A percentile compares a stretch with the other conserved stretches of the same genome.
Evolutionary conservation across 92 coral and sea anemone genomes (phyloP).

Genomic region (Zoanthus sansibaricus): DNA sequence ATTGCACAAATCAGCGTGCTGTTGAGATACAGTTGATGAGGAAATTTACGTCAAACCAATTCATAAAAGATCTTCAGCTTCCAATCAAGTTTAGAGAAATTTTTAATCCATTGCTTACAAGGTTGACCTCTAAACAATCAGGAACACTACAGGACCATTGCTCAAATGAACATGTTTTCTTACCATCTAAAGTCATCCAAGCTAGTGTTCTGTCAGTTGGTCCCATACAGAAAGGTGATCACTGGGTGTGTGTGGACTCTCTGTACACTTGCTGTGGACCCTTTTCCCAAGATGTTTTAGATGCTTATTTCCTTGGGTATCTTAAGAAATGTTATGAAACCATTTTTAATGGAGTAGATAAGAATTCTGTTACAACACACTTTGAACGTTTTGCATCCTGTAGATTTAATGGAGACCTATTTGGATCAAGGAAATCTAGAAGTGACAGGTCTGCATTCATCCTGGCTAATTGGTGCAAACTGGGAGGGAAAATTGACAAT

Average conservation of each 20-base stretch:
- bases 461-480: constrained; percentile 54
- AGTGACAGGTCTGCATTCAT: constrained; percentile 58
- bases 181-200: constrained; percentile 23
- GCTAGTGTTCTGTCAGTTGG: constrained; percentile 40
- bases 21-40: constrained; percentile 22
- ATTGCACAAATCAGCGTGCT: constrained; percentile 16
- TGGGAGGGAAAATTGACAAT: constrained; percentile 52
- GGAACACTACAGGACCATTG: constrained; percentile 16
- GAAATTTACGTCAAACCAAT: constrained; percentile 23
- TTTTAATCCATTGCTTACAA: not conserved
- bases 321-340: constrained; percentile 54
- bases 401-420: constrained; percentile 41
- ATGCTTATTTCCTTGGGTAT: constrained; percentile 39
- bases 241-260: constrained; percentile 31
- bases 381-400: constrained; percentile 48
- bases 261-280: constrained; percentile 32
- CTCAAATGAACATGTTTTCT: not conserved
- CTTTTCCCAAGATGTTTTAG: constrained; percentile 39
- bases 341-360: constrained; percentile 61
- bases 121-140: not conserved
- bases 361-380: constrained; percentile 54
- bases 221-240: constrained; percentile 53
- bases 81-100: not conserved
- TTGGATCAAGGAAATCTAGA: constrained; percentile 52
- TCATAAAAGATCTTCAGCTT: not conserved